These are phyloP conservation scores for Lagopus muta DNA, from an alignment of 2,113 vertebrate genomes.

Conservation along the genomic window DNA sequence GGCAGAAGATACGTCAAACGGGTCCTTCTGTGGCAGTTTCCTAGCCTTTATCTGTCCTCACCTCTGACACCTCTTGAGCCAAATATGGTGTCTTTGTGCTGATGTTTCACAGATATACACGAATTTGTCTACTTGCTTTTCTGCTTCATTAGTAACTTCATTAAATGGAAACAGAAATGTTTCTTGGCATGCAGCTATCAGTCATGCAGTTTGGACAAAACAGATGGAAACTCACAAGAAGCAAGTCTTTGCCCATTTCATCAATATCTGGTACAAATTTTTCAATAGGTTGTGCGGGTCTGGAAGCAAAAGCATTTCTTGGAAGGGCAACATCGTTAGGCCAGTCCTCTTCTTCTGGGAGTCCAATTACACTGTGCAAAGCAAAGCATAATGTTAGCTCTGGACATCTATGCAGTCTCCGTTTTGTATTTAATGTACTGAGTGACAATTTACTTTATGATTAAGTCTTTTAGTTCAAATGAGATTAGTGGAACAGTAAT, in stretches of 20 bases:
- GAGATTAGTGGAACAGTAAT: neutral
- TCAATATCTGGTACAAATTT: conserved; percentile 94
- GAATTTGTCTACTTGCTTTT: neutral
- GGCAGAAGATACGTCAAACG: neutral
- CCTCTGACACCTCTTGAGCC: neutral
- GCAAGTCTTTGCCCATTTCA: conserved; percentile 91
- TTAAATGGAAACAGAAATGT: neutral
- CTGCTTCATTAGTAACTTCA: neutral
- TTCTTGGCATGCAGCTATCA: neutral
- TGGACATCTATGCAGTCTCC: neutral
- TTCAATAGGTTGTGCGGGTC: conserved; percentile 88
- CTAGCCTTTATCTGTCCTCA: neutral
- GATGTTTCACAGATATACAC: neutral
- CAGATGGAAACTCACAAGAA: conserved; percentile 84
- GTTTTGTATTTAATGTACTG: neutral
- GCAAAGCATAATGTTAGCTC: neutral
- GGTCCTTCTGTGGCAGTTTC: neutral
- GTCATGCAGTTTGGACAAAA: neutral
- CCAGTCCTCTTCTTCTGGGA: conserved; percentile 95
- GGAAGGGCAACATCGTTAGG: conserved; percentile 94
- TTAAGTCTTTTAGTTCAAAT: neutral
- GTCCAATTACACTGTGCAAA: conserved; percentile 88
- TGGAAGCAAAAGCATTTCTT: conserved; percentile 91
- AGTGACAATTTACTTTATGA: neutral
- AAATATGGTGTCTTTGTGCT: neutral